Evolutionary conservation across 2,113 vertebrate genomes (phyloP).

Genomic region (Pachycephala philippinensis): DNA sequence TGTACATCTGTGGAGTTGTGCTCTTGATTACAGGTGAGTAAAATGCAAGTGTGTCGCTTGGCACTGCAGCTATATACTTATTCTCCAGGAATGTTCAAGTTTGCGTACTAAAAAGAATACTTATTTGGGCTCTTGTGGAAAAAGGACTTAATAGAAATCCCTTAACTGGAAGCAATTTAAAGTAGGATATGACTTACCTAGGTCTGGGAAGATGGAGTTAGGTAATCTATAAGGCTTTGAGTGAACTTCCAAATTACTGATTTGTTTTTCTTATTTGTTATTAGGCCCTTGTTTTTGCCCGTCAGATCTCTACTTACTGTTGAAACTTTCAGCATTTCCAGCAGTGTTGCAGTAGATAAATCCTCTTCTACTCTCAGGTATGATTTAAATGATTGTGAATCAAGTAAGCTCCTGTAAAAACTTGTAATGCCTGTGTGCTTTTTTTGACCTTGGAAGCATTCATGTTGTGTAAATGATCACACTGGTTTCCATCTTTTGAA

Average conservation of each 20-base stretch:
- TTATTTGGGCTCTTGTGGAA: background rate
- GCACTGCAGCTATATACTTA: background rate
- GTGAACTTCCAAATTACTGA: background rate
- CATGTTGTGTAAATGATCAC: background rate
- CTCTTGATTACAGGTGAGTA: constrained; percentile 90
- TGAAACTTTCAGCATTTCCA: constrained; percentile 97
- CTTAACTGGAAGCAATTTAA: background rate
- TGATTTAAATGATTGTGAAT: background rate
- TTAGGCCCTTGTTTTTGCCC: constrained; percentile 91
- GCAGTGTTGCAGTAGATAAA: constrained; percentile 89
- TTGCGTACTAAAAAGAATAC: background rate
- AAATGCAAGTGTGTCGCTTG: background rate
- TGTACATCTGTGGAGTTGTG: constrained; percentile 95
- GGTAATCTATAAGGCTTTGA: background rate
- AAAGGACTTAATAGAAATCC: background rate
- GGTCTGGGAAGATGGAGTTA: background rate
- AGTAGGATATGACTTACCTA: background rate
- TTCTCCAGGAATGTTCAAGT: background rate
- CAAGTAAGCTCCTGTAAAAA: background rate
- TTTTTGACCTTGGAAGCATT: background rate
- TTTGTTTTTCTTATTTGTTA: background rate
- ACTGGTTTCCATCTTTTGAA: background rate
- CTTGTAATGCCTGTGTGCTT: background rate
- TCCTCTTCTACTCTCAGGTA: constrained; percentile 94
- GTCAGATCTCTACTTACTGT: constrained; percentile 87